Conservation (phyloP, 2,888 invertebrate species). For the Chrysotoxum bicinctum region DNA sequence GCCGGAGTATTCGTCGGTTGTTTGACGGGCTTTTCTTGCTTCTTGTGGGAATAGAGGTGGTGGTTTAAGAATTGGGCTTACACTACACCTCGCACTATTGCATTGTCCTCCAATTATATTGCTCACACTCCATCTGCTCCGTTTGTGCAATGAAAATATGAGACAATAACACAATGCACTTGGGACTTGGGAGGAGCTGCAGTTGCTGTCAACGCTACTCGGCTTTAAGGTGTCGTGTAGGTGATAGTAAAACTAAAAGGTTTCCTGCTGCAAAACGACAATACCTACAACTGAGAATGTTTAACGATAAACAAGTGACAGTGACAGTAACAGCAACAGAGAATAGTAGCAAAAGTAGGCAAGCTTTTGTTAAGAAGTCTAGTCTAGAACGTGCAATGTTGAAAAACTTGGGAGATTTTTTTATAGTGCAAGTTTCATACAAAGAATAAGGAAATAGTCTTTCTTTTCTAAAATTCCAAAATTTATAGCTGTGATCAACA, state of each 20-base stretch:
- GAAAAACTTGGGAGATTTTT: too few relatives aligned
- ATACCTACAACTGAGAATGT: slow-evolving; percentile 22
- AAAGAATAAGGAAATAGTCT: too few relatives aligned
- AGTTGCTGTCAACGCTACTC: not conserved
- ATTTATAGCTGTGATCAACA: too few relatives aligned
- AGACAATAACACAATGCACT: not conserved
- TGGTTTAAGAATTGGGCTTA: not conserved
- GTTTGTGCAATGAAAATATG: not conserved
- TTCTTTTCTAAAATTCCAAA: too few relatives aligned
- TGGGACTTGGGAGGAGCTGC: not conserved
- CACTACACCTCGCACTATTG: slow-evolving; percentile 43
- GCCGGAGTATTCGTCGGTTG: slow-evolving; percentile 1
- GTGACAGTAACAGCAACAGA: slow-evolving; percentile 26
- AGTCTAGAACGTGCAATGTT: too few relatives aligned
- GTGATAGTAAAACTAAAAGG: not conserved
- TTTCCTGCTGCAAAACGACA: slow-evolving; percentile 7
- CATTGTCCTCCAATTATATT: slow-evolving; percentile 50
- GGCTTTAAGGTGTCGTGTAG: too few relatives aligned
- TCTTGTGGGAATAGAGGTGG: not conserved
- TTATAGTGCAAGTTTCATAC: too few relatives aligned
- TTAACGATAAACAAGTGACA: slow-evolving; percentile 43
- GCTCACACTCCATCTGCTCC: not conserved
- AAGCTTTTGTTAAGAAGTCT: not conserved
- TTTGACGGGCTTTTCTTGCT: not conserved
- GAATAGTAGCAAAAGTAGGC: not conserved